Percentiles rank a stretch among this genome's conserved stretches.
These are phyloP conservation scores for Pseudocheirus occidentalis DNA, from an alignment of 2,797 vertebrate genomes.

Conservation along the genomic window DNA sequence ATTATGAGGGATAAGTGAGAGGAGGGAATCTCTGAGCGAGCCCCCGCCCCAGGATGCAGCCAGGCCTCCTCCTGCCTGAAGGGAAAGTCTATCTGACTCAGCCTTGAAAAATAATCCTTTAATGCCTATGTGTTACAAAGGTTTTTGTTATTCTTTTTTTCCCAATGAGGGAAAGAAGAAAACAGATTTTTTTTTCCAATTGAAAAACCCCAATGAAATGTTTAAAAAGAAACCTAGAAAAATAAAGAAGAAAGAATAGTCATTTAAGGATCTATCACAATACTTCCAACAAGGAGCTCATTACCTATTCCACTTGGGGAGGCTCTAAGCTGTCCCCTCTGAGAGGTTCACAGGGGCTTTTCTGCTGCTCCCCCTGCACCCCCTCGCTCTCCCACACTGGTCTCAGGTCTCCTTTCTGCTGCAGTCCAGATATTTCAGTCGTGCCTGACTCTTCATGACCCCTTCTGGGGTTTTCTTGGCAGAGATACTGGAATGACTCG, in stretches of 20 bases:
- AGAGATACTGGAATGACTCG: not conserved
- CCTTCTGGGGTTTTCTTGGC: not conserved
- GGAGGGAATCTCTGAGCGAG: not conserved
- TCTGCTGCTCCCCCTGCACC: not conserved
- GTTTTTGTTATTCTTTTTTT: not conserved
- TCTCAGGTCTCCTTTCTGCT: not conserved
- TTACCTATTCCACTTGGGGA: not conserved
- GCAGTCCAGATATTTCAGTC: not conserved
- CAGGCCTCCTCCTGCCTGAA: not conserved
- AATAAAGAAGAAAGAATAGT: not conserved
- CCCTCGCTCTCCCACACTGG: not conserved
- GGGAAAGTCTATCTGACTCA: not conserved
- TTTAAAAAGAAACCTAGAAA: not conserved
- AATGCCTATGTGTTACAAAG: not conserved
- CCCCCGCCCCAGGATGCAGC: not conserved
- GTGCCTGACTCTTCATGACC: not conserved
- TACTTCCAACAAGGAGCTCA: not conserved
- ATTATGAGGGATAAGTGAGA: not conserved
- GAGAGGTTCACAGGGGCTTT: not conserved
- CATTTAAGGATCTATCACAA: not conserved
- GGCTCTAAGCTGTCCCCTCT: not conserved
- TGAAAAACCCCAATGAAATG: not conserved
- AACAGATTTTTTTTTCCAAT: not conserved
- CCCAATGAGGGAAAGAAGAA: not conserved
- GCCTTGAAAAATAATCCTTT: not conserved